Base-by-base conservation (phyloP, 2,113 vertebrate species). In the Tenebrosternarchus preto region DNA sequence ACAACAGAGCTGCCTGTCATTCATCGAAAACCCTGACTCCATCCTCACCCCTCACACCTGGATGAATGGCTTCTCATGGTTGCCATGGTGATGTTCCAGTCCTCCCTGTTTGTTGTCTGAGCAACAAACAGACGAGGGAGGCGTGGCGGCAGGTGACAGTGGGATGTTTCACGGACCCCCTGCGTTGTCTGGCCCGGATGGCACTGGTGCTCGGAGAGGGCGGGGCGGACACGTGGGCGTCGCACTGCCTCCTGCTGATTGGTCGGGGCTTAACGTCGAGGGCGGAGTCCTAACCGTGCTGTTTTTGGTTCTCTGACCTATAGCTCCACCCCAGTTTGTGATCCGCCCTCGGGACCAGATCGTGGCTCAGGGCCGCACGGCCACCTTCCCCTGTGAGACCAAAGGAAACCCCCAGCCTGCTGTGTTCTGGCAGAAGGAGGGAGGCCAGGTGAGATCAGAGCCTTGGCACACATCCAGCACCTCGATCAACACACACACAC, bases 341-440 rank as follows among this genome's bases (percentile, higher is more conserved):
- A 94, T 99, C 88, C 95, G 98, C 73, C 98, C 97, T 27, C 93
- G 97, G 84, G 97, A 99, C 93, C 98, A 99, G 90, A 99, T 99
- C 80, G 96, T 97, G 88, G 94, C 95, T 67, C 98, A 99, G 87
- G 97, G 97, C 59, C 95, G 96, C 72, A 96, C 94, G 1, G 95
- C 96, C 84, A 96, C 95, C 77, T 99, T 99, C 90, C 96, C 96
- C 20, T 99, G 98, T 90, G 96, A 98, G 93, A 97, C 98, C 70
- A 98, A 96, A 92, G 97, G 97, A 85, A 99, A 99, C 86, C 97
- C 97, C 20, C 98, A 98, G 80, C 98, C 98, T 69, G 97, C 97
- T 46, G 97, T 99, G 75, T 99, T 99, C 91, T 99, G 98, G 98
- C 98, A 99, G 88, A 99, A 96, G 86, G 98, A 99, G 89, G 98